Base-by-base conservation (phyloP, 2,113 vertebrate genomes). In the Hydrochoerus hydrochaeris region DNA sequence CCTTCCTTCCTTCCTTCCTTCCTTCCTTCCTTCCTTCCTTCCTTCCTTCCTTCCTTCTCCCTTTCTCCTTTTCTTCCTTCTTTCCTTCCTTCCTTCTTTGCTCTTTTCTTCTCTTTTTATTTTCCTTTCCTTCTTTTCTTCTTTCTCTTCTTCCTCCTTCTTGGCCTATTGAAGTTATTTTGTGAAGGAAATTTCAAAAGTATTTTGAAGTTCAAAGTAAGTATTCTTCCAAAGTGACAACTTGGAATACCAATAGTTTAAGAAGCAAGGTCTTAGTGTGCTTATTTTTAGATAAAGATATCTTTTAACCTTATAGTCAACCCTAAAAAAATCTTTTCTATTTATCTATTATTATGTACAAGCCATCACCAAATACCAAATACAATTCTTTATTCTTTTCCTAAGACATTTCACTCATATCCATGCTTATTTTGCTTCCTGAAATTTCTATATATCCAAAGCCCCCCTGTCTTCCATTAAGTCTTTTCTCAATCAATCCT, bases 11-110 rank as follows among this genome's bases (percentile, higher is more conserved):
- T 49, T 6, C 0, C 4, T 12, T 13, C 4, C 13, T 2, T 28
- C 14, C 7, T 13, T n/a, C 12, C 4, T 26, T 2, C 2, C 49
- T 4, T 2, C 0, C 7, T 24, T 6, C 0, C 0, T 20, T 5
- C 5, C 4, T 1, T 6, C 20, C 19, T 3, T 1, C 26, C 8
- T 1, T 4, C 19, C 7, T 6, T 28, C 26, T 26, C 60, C 35
- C 14, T 69, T 7, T 16, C 22, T 20, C 0, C 0, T 3, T 38
- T 46, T 22, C 28, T 30, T 60, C 41, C 20, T 78, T 8, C 17
- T 30, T 20, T 46, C 46, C 46, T 46, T 7, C 7, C 46, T 46
- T 7, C 46, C 35, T 7, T 28, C 32, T 2, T 62, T 20, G 13
- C 1, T 3, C n/a, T 13, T 7, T 30, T 24, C 17, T 32, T 71